Percentiles rank a stretch among this genome's conserved stretches.
Evolutionary conservation across 2,113 vertebrate species (phyloP).

Genomic region (Chaetops frenatus): DNA sequence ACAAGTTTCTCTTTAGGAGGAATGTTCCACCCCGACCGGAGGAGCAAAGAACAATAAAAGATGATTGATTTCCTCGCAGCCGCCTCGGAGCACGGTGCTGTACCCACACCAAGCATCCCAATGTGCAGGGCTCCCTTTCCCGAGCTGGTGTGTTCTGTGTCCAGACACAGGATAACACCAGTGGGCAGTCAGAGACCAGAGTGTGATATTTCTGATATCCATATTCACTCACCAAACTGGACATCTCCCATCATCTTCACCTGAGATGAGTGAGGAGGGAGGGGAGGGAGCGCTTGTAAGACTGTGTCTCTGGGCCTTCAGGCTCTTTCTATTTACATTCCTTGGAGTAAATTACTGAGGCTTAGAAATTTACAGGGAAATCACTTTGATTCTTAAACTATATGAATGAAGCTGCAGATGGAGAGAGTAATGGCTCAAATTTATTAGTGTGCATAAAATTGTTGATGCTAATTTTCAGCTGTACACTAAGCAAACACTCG

Average conservation of each 20-base stretch:
- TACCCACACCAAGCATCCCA: not conserved
- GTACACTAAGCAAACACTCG: constrained; percentile 41
- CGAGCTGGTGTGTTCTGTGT: accelerated
- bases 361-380: constrained; percentile 49
- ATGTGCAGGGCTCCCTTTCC: not conserved
- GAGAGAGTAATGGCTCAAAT: constrained; percentile 64
- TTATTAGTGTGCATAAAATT: constrained; percentile 59
- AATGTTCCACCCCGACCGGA: constrained; percentile 27
- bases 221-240: accelerated
- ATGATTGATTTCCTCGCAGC: constrained; percentile 29
- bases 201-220: not conserved
- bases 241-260: not conserved
- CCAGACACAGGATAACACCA: not conserved
- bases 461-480: constrained; percentile 62
- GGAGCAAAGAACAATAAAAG: constrained; percentile 37
- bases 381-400: constrained; percentile 48
- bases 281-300: not conserved
- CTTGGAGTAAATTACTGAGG: constrained; percentile 35
- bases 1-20: constrained; percentile 62
- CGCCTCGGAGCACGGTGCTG: accelerated
- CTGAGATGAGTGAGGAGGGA: not conserved
- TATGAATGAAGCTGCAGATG: constrained; percentile 63
- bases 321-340: constrained; percentile 44
- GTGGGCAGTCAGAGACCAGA: accelerated
- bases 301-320: not conserved